phyloP scores from a whole-genome alignment of 2,888 invertebrate species.

The Rhogogaster chlorosoma region DNA sequence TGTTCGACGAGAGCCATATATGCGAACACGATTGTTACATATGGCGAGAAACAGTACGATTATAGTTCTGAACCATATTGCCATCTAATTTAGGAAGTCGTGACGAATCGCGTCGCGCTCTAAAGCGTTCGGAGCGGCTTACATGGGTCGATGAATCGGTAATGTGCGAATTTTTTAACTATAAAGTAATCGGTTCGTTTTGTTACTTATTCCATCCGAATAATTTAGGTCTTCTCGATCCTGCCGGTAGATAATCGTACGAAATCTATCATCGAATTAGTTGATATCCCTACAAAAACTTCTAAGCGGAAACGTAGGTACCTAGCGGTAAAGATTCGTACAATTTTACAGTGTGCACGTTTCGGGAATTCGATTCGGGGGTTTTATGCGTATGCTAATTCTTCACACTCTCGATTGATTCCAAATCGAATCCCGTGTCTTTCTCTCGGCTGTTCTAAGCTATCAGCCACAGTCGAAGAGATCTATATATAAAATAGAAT shows the following conservation, averaged over 20 bases:
- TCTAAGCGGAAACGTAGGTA: not conserved
- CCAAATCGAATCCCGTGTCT: constrained; percentile 21
- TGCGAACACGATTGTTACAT: constrained; percentile 31
- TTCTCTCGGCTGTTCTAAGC: not conserved
- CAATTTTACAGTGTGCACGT: not conserved
- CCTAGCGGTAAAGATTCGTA: constrained; percentile 1
- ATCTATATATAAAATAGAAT: constrained; percentile 36
- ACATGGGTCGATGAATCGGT: constrained; percentile 29
- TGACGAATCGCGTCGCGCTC: constrained; percentile 34
- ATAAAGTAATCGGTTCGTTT: not conserved
- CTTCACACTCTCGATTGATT: constrained; percentile 43
- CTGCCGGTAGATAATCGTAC: not conserved
- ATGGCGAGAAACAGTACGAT: constrained; percentile 40
- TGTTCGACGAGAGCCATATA: constrained; percentile 37
- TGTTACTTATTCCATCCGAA: not conserved
- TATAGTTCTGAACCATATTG: constrained; percentile 49
- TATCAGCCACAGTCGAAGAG: constrained; percentile 24
- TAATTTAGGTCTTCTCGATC: not conserved
- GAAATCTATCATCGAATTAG: not conserved
- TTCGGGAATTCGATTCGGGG: constrained; percentile 23
- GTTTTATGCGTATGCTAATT: constrained; percentile 39
- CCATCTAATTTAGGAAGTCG: constrained; percentile 45
- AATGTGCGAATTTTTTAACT: not conserved
- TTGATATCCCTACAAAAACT: not conserved
- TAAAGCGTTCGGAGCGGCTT: constrained; percentile 9